Conservation (phyloP, 2,113 vertebrate species). For the Pheucticus melanocephalus region DNA sequence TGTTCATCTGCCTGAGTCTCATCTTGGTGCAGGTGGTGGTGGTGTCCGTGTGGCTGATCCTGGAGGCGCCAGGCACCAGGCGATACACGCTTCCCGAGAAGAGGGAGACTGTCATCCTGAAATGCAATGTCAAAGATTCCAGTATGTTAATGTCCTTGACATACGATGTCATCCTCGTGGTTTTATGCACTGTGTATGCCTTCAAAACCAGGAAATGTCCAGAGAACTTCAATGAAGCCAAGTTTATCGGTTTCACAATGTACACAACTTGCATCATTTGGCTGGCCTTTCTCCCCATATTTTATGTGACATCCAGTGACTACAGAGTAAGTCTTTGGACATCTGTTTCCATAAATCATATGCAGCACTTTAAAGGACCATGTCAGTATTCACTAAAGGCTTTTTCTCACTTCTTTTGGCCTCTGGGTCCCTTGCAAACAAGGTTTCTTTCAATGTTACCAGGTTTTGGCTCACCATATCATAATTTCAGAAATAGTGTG, state of each 20-base stretch:
- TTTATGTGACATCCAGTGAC: constrained; percentile 99
- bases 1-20: constrained; percentile 95
- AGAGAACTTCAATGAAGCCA: constrained; percentile 99
- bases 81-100: constrained; percentile 90
- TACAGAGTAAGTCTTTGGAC: constrained; percentile 89
- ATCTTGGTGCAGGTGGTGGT: constrained; percentile 93
- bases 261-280: constrained; percentile 99
- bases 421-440: background rate
- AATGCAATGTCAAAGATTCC: constrained; percentile 96
- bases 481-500: background rate
- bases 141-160: constrained; percentile 95
- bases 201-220: constrained; percentile 99
- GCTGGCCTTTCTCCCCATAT: constrained; percentile 98
- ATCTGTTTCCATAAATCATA: background rate
- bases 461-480: background rate
- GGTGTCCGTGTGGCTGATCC: constrained; percentile 92
- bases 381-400: background rate
- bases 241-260: constrained; percentile 99
- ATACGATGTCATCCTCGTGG: constrained; percentile 95
- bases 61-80: constrained; percentile 92
- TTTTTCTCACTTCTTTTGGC: background rate
- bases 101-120: constrained; percentile 95
- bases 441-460: background rate
- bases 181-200: constrained; percentile 97
- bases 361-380: background rate